Base-by-base conservation (phyloP, 2,113 vertebrate species). In the Merops nubicus region DNA sequence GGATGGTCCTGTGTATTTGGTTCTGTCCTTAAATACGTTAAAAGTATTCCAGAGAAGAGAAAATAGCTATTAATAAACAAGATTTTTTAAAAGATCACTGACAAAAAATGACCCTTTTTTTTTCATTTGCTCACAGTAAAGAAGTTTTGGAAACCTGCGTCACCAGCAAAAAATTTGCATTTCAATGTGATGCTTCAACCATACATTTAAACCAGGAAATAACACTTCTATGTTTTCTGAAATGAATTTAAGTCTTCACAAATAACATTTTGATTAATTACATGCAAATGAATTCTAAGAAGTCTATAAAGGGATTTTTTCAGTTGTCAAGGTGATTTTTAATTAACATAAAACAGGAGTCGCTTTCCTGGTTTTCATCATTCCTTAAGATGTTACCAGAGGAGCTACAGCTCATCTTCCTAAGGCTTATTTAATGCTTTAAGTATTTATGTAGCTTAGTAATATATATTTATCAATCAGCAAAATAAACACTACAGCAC, bases 241-340 rank as follows among this genome's bases (percentile, higher is more conserved):
- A 91, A 74, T 26, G 18, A 77, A 72, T 83, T 69, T 50, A 68
- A 43, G 29, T 59, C 60, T 89, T 93, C 29, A 79, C 51, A 89
- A 96, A 87, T 47, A 84, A 75, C 16, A 51, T 45, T 89, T 92
- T 93, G 92, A 93, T 88, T 95, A 96, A 93, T 89, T 64, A 63
- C 65, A 95, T 94, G 75, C 36, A 97, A 96, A 97, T 95, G 9
- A 93, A 90, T 96, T 91, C 78, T 56, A 67, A 77, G 38, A 78
- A 70, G 34, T 70, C 87, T 91, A 59, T 80, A 86, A 91, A 88
- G 29, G 50, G 45, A 62, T 89, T 92, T 96, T 29, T 91, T 73
- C 67, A 69, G 85, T 83, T 89, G 63, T 91, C 85, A 93, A 93
- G 67, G 67, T 90, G 82, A 94, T 93, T 83, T 92, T 69, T 53